phyloP scores from a whole-genome alignment of 2,888 invertebrate genomes.

The Clusia tigrina region DNA sequence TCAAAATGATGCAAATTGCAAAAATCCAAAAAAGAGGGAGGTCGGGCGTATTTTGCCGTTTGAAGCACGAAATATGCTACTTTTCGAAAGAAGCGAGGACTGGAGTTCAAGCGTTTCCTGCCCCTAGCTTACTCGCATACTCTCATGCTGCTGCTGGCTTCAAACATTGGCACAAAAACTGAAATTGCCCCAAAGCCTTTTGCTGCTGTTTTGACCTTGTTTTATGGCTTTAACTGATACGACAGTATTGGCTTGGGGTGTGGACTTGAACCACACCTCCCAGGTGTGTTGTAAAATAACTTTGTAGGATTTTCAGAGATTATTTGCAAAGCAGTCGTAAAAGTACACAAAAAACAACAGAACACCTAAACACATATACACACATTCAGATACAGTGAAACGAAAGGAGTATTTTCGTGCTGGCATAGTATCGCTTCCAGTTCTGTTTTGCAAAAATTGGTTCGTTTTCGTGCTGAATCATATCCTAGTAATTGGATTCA shows the following conservation, averaged over 20 bases:
- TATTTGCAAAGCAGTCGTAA: slow-evolving; percentile 12
- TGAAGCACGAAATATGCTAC: not conserved
- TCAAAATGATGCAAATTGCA: not conserved
- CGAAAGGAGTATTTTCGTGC: no score
- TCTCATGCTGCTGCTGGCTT: slow-evolving; percentile 2
- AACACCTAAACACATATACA: not conserved
- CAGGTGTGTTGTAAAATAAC: slow-evolving; percentile 19
- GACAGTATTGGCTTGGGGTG: not conserved
- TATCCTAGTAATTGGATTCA: slow-evolving; percentile 9
- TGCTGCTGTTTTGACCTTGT: slow-evolving; percentile 18
- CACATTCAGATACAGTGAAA: no score
- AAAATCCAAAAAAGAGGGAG: slow-evolving; percentile 11
- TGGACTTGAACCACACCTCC: not conserved
- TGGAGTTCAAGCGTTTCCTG: slow-evolving; percentile 7
- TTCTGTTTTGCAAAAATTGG: slow-evolving; percentile 5
- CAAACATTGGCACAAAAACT: slow-evolving; percentile 20
- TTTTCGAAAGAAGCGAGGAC: slow-evolving; percentile 5
- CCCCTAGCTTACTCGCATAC: not conserved
- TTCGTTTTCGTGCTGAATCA: not conserved
- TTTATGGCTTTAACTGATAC: slow-evolving; percentile 12
- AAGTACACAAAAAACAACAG: not conserved
- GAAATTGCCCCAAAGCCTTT: slow-evolving; percentile 22
- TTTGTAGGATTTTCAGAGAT: slow-evolving; percentile 19
- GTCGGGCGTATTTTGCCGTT: not conserved
- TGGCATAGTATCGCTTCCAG: no score